Base-by-base conservation (phyloP, 2,113 vertebrate species). In the Brachypteracias leptosomus region DNA sequence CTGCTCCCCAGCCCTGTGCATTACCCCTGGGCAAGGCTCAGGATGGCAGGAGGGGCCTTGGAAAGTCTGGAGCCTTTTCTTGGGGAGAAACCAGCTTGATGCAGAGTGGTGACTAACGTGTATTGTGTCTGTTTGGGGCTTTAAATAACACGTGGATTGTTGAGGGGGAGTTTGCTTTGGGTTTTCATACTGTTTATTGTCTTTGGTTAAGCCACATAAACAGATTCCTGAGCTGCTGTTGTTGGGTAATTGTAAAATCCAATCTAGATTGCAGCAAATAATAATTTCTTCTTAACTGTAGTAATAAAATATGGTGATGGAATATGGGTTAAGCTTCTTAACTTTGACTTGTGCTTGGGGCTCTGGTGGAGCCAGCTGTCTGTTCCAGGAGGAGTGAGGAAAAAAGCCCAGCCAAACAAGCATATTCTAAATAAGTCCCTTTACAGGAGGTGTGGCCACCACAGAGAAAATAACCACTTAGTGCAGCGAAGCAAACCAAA, bases 391-490 rank as follows among this genome's bases (percentile, higher is more conserved):
- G 16, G 63, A 81, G 61, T 28, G 35, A 42, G n/a, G n/a, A 47
- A 47, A 36, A 25, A 15, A 36, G 18, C 89, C 68, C 47, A 4
- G 88, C 91, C 57, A 12, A 40, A 36, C 0, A 4, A 80, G 81
- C 71, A 7, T 1, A 4, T 29, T 58, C 3, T 46, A 78, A 93
- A 63, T 26, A 12, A 85, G 59, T 47, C 61, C 83, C 65, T 91
- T 92, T 11, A 2, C 11, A 62, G 92, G 88, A 86, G 79, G 81
- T 79, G 91, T 86, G 90, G 88, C 71, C 90, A 51, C 90, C 91
- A 3, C 91, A 71, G 90, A 61, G 90, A 93, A 95, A 96, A 95
- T 90, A 66, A 86, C 49, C 85, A 76, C 88, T 87, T 47, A 44
- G 7, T 75, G 75, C 9, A 94, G 82, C 62, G 80, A 51, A 94